These are phyloP conservation scores for Matsumyia berberina DNA, from an alignment of 2,888 invertebrate species.

Conservation along the genomic window DNA sequence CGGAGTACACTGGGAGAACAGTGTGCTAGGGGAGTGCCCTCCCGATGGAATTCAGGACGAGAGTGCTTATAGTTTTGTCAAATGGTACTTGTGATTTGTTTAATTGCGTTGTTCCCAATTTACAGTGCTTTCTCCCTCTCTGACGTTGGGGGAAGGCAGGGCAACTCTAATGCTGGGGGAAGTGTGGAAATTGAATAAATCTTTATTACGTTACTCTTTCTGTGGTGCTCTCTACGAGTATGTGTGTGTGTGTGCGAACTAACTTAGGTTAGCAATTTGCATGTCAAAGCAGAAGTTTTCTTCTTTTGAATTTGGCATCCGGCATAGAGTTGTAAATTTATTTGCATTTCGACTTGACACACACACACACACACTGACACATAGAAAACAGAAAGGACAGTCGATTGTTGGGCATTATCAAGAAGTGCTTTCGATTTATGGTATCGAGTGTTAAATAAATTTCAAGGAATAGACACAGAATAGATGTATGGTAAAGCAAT, in stretches of 20 bases:
- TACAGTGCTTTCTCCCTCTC: constrained; percentile 21
- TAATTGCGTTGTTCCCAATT: constrained; percentile 50
- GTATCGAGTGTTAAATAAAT: constrained; percentile 5
- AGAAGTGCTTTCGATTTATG: constrained; percentile 22
- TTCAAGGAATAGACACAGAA: constrained; percentile 5
- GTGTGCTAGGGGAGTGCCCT: neutral
- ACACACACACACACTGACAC: constrained; percentile 1
- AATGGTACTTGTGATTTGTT: constrained; percentile 69
- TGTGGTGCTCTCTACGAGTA: neutral
- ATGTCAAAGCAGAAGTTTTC: constrained; percentile 59
- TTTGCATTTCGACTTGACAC: constrained; percentile 37
- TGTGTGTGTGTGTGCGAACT: neutral
- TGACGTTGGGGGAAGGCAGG: constrained; percentile 9
- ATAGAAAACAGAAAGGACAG: neutral
- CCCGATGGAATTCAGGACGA: neutral
- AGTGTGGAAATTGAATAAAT: constrained; percentile 67
- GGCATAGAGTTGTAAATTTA: constrained; percentile 43
- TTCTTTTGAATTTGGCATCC: constrained; percentile 40
- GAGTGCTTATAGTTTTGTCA: constrained; percentile 39
- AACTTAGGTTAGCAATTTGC: constrained; percentile 59
- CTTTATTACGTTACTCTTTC: constrained; percentile 12
- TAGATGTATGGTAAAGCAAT: neutral
- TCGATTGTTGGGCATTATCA: constrained; percentile 8
- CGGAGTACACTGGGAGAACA: constrained; percentile 14
- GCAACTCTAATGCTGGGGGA: constrained; percentile 44